Evolutionary conservation across 1,140 invertebrate species (phyloP), one percentile per base, ranked within the genome.

Genomic region (Ips typographus): DNA sequence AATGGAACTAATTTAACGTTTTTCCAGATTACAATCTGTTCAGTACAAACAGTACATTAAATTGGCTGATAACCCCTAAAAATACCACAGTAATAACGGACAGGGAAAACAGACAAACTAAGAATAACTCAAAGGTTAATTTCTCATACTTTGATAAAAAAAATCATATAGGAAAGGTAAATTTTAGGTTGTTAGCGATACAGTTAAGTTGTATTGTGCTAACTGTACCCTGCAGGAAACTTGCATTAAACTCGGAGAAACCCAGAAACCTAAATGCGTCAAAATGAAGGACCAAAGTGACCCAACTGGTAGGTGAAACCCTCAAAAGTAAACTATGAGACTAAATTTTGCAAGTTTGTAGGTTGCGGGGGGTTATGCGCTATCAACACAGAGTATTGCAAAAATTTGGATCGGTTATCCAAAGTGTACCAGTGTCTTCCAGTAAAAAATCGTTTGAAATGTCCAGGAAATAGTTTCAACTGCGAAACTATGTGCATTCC

Each of bases 401-500:
- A 89, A 77, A 80, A 86, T 63, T 81, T 92, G 2, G 87, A 90
- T 66, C 78, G 76, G 59, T 73, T 75, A 39, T 74, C 79, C 4
- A 78, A 79, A 2, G 82, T 86, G 2, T 84, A 82, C 22, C 83
- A 85, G 5, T 87, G 85, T 72, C 62, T 74, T 77, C 64, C 78
- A 74, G 43, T 82, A 76, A 77, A 81, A 40, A 81, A 82, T n/a
- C 79, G 80, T 1, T 74, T 81, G 7, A 87, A 86, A 73, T 82
- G 85, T 22, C 74, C 82, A 38, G 79, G 87, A 60, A 87, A 91
- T 75, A 90, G 87, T 84, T 86, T 87, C 40, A 93, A 91, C 77
- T 83, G 85, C 40, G 90, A 90, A 75, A 86, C 87, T 1, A 81
- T 92, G 51, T 94, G 91, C 76, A 88, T 94, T 41, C 83, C 86